Percentiles rank a stretch among this genome's conserved stretches.
phyloP scores from a whole-genome alignment of 1,140 invertebrate genomes.

The Brachystomella parvula region DNA sequence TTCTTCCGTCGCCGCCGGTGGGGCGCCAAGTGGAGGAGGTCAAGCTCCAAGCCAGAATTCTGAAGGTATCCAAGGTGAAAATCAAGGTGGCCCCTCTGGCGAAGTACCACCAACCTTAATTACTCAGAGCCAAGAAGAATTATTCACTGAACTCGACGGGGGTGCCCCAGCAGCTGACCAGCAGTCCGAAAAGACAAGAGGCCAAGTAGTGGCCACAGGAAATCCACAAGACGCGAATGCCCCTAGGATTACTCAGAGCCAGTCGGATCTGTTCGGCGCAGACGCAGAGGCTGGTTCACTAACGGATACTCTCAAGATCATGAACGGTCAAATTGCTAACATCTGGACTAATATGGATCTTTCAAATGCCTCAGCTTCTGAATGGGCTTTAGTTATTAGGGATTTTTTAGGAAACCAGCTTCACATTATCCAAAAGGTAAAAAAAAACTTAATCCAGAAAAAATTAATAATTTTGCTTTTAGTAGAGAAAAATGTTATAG shows the following conservation, averaged over 20 bases:
- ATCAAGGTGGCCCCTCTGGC: too few relatives aligned
- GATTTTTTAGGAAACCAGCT: not conserved
- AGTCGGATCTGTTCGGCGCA: not conserved
- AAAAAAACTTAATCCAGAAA: not conserved
- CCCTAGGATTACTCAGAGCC: not conserved
- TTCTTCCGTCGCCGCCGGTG: too few relatives aligned
- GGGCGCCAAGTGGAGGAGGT: too few relatives aligned
- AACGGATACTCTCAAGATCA: not conserved
- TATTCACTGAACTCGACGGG: not conserved
- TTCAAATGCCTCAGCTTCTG: not conserved
- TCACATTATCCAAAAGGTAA: not conserved
- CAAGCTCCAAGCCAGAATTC: too few relatives aligned
- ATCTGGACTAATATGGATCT: not conserved
- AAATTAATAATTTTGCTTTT: slow-evolving; percentile 3
- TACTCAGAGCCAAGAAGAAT: not conserved
- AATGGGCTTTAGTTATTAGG: not conserved
- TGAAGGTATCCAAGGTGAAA: too few relatives aligned
- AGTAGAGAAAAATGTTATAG: too few relatives aligned
- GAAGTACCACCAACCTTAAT: not conserved
- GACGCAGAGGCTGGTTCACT: not conserved
- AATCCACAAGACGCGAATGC: not conserved
- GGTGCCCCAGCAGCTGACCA: not conserved
- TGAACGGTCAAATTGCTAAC: not conserved
- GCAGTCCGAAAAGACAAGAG: not conserved
- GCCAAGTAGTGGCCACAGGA: not conserved